Evolutionary conservation across 2,888 invertebrate species (phyloP).

Genomic region (Scaptodrosophila latifasciaeformis): DNA sequence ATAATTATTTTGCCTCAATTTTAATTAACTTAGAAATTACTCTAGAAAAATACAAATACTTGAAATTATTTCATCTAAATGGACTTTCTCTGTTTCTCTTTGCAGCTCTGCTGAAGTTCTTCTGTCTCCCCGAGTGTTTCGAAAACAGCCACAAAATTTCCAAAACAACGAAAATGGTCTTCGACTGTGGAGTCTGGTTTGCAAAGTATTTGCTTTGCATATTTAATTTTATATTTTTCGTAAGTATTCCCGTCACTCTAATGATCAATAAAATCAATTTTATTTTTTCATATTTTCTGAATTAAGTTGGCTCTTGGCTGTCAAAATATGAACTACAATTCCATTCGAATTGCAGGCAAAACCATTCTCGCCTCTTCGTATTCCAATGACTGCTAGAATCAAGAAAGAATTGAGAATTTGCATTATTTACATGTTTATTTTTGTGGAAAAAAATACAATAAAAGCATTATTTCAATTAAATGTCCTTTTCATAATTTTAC

Average conservation of each 20-base stretch:
- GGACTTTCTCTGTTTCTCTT: slow-evolving; percentile 22
- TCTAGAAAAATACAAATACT: slow-evolving; percentile 4
- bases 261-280: no score
- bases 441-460: no score
- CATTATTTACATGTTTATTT: no score
- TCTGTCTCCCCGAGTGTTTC: slow-evolving; percentile 3
- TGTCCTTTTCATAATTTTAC: no score
- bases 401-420: no score
- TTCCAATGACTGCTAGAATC: no score
- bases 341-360: no score
- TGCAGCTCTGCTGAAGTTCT: slow-evolving; percentile 29
- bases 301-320: no score
- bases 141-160: slow-evolving; percentile 59
- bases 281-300: no score
- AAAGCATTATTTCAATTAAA: no score
- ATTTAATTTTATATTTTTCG: slow-evolving; percentile 84
- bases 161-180: slow-evolving; percentile 73
- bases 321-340: no score
- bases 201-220: slow-evolving; percentile 84
- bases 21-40: slow-evolving; percentile 43
- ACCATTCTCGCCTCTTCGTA: no score
- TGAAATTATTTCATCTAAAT: slow-evolving; percentile 13
- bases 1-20: slow-evolving; percentile 28
- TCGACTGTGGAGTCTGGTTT: slow-evolving; percentile 79
- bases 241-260: slow-evolving; percentile 80